Conservation (phyloP, 37 sponge, comb jelly and placozoan species). For the Dysidea cf. avara region DNA sequence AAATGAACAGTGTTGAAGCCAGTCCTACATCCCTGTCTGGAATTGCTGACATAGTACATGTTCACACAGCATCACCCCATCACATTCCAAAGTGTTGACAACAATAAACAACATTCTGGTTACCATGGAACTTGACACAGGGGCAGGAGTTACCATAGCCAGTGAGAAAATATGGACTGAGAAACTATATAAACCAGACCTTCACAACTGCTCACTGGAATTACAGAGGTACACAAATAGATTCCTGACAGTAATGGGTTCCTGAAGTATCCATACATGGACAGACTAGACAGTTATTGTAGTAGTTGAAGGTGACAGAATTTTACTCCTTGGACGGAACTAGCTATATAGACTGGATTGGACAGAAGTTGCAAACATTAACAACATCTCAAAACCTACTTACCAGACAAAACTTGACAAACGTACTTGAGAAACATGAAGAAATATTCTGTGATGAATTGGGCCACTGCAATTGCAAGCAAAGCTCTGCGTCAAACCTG, state of each 20-base stretch:
- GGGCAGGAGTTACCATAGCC: not conserved
- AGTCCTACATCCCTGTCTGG: too few relatives aligned
- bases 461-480: too few relatives aligned
- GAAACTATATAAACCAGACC: not conserved
- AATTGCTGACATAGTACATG: too few relatives aligned
- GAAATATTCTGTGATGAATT: too few relatives aligned
- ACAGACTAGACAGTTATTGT: not conserved
- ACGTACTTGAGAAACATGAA: slow-evolving; percentile 11
- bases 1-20: too few relatives aligned
- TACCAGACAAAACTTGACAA: not conserved
- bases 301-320: slow-evolving; percentile 12
- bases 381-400: not conserved
- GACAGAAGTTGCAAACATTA: not conserved
- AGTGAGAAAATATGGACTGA: not conserved
- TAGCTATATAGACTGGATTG: slow-evolving; percentile 12
- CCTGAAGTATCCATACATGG: not conserved
- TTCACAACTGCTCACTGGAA: not conserved
- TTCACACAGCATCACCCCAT: too few relatives aligned
- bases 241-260: not conserved
- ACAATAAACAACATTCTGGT: not conserved
- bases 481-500: too few relatives aligned
- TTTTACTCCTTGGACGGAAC: slow-evolving; percentile 4
- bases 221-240: too few relatives aligned
- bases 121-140: slow-evolving; percentile 8
- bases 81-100: not conserved